Evolutionary conservation across 1,140 invertebrate species (phyloP).

Genomic region (Chymomyza costata): DNA sequence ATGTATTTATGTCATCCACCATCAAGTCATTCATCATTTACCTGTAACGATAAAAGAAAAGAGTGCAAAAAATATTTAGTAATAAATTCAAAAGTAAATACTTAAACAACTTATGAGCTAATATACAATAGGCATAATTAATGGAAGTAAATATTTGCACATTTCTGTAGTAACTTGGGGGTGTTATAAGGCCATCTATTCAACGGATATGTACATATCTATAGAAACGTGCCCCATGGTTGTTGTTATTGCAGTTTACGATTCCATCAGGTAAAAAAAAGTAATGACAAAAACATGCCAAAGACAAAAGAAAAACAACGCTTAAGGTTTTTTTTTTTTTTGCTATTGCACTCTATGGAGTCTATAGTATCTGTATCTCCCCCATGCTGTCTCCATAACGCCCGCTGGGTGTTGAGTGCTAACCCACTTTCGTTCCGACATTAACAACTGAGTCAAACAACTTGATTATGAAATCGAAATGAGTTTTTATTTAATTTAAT

Average conservation of each 20-base stretch:
- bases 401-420: conserved; percentile 13
- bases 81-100: too few relatives aligned
- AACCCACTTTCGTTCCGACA: conserved; percentile 49
- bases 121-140: conserved; percentile 16
- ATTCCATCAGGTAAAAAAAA: not conserved
- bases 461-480: conserved; percentile 53
- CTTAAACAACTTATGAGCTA: conserved; percentile 1
- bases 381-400: not conserved
- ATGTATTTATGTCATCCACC: too few relatives aligned
- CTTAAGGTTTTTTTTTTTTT: too few relatives aligned
- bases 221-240: too few relatives aligned
- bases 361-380: not conserved
- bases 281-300: not conserved
- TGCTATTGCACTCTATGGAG: not conserved
- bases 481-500: conserved; percentile 50
- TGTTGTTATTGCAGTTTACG: too few relatives aligned
- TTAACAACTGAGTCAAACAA: conserved; percentile 21
- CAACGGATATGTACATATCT: conserved; percentile 13
- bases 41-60: conserved; percentile 44
- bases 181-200: not conserved
- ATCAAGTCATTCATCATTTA: too few relatives aligned
- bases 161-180: conserved; percentile 1
- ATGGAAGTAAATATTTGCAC: conserved; percentile 26
- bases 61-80: conserved; percentile 16
- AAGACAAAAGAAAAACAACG: not conserved